Conservation (phyloP, 2,113 vertebrate species). For the Puffinus mauretanicus region DNA sequence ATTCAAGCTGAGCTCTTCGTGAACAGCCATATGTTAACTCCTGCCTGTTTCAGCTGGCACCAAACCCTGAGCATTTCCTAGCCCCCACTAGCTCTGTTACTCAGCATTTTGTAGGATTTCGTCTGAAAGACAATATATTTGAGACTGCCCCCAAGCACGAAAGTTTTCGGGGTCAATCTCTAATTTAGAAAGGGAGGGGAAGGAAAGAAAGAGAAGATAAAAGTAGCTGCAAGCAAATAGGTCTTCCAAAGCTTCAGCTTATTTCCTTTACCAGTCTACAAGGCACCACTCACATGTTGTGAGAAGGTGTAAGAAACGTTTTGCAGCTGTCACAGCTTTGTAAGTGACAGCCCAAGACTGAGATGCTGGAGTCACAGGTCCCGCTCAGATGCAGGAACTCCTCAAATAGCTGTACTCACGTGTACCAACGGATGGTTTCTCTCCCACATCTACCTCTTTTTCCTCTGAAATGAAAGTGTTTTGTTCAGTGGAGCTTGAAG, state of each 20-base stretch:
- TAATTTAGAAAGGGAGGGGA: not conserved
- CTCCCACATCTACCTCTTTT: not conserved
- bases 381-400: fast-evolving
- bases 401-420: not conserved
- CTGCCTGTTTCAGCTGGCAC: not conserved
- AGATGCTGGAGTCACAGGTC: not conserved
- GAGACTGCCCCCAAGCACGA: not conserved
- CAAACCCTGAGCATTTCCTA: not conserved
- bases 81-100: not conserved
- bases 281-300: not conserved
- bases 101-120: not conserved
- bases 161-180: not conserved
- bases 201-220: not conserved
- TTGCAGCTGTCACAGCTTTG: not conserved
- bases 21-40: not conserved
- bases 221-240: not conserved
- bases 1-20: not conserved
- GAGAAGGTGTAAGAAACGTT: not conserved
- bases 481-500: not conserved
- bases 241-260: not conserved
- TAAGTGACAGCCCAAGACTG: not conserved
- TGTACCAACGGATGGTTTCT: not conserved
- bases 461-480: not conserved
- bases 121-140: not conserved
- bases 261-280: not conserved